phyloP scores from a whole-genome alignment of 1,140 invertebrate genomes.

The Sitobion miscanthi region DNA sequence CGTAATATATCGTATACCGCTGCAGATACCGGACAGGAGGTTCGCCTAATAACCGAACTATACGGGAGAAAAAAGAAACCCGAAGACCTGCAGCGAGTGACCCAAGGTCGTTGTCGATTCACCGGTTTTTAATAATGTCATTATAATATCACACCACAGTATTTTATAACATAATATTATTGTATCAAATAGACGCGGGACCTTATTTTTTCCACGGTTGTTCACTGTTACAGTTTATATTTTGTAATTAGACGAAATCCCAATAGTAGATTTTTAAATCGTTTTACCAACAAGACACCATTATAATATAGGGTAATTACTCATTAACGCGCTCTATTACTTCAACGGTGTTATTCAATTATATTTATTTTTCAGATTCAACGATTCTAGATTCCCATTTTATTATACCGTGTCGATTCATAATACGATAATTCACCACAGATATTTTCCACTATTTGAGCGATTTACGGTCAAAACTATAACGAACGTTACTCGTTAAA shows the following conservation, averaged over 20 bases:
- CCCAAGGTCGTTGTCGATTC: slow-evolving; percentile 18
- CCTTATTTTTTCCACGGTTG: not conserved
- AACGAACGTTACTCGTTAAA: not conserved
- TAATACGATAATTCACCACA: not conserved
- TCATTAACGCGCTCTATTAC: not conserved
- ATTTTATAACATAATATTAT: not conserved
- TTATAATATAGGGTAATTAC: not conserved
- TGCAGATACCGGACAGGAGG: no score
- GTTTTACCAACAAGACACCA: not conserved
- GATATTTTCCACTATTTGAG: not conserved
- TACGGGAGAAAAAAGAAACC: not conserved
- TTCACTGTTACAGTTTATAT: not conserved
- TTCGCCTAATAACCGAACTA: not conserved
- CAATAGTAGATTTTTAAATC: not conserved
- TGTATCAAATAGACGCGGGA: not conserved
- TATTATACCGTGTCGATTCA: not conserved
- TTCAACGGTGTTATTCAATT: not conserved
- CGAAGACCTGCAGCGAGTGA: not conserved
- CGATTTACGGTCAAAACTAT: not conserved
- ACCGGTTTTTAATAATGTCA: not conserved
- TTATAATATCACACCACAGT: not conserved
- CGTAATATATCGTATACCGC: not conserved
- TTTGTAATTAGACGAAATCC: not conserved
- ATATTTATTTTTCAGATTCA: not conserved
- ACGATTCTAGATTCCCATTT: not conserved